Evolutionary conservation across 1,140 invertebrate species (phyloP).

Genomic region (Meteorus sp.): DNA sequence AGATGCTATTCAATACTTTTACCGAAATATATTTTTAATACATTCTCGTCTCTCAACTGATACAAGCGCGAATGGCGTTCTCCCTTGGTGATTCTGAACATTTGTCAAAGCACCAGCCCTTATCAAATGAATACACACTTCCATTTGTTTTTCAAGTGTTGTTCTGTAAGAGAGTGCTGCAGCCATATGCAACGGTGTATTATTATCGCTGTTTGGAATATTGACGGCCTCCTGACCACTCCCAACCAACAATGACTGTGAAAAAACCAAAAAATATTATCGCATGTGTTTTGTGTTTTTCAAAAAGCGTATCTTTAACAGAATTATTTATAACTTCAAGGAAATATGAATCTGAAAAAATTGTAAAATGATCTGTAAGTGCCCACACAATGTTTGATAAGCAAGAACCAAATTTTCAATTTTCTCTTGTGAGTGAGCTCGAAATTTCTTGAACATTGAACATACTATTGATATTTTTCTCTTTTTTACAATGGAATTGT

Average conservation of each 20-base stretch:
- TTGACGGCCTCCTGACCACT: constrained; percentile 33
- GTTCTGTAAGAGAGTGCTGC: constrained; percentile 28
- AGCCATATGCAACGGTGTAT: constrained; percentile 42
- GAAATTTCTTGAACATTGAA: too few species aligned
- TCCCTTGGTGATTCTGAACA: constrained; percentile 35
- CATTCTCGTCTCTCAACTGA: constrained; percentile 31
- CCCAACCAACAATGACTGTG: constrained; percentile 36
- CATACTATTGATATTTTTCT: too few species aligned
- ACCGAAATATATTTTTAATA: constrained; percentile 34
- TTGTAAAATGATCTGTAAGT: too few species aligned
- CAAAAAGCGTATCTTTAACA: neutral
- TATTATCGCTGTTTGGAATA: constrained; percentile 36
- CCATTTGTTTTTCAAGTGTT: constrained; percentile 33
- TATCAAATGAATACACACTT: constrained; percentile 36
- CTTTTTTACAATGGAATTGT: too few species aligned
- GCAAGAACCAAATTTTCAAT: too few species aligned
- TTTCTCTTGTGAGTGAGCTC: too few species aligned
- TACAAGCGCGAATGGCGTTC: constrained; percentile 36
- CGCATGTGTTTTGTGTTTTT: neutral
- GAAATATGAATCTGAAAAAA: too few species aligned
- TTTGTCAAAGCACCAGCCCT: constrained; percentile 35
- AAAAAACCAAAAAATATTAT: constrained; percentile 3
- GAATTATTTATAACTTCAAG: neutral
- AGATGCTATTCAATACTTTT: constrained; percentile 18
- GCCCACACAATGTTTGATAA: too few species aligned